Evolutionary conservation across 2,797 vertebrate genomes (phyloP).

Genomic region (Tympanoctomys barrerae): DNA sequence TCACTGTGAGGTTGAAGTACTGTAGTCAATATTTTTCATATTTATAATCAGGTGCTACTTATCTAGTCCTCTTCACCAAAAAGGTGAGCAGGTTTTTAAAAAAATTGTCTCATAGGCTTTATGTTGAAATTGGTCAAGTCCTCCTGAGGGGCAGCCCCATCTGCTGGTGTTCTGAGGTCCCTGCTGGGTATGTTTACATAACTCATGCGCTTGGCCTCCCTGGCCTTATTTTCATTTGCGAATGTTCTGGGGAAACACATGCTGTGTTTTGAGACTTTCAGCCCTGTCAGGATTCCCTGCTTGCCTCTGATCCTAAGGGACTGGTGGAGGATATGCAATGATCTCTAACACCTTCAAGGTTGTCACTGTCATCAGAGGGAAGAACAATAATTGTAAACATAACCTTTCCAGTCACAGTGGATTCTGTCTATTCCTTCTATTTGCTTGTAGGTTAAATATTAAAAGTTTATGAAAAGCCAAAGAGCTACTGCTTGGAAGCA

Average conservation of each 20-base stretch:
- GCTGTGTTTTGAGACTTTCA: constrained; percentile 68
- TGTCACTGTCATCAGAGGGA: neutral
- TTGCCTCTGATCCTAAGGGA: neutral
- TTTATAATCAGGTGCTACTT: neutral
- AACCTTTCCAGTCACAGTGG: neutral
- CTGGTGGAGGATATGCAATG: fast-evolving
- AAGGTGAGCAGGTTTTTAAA: neutral
- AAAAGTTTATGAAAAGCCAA: neutral
- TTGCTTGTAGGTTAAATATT: neutral
- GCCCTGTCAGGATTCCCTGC: constrained; percentile 8
- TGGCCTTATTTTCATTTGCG: constrained; percentile 45
- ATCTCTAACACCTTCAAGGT: neutral
- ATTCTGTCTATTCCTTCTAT: neutral
- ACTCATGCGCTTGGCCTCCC: neutral
- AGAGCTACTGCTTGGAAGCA: neutral
- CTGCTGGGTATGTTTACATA: constrained; percentile 16
- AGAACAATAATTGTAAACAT: neutral
- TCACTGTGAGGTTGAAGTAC: neutral
- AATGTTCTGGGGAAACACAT: constrained; percentile 64
- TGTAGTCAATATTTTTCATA: neutral
- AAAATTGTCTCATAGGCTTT: neutral
- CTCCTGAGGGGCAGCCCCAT: neutral
- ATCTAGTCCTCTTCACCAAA: neutral
- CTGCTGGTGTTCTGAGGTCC: neutral
- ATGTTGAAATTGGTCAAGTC: neutral